Base-by-base conservation (phyloP, 2,888 invertebrate species). In the Macrosoma leucophasiata region DNA sequence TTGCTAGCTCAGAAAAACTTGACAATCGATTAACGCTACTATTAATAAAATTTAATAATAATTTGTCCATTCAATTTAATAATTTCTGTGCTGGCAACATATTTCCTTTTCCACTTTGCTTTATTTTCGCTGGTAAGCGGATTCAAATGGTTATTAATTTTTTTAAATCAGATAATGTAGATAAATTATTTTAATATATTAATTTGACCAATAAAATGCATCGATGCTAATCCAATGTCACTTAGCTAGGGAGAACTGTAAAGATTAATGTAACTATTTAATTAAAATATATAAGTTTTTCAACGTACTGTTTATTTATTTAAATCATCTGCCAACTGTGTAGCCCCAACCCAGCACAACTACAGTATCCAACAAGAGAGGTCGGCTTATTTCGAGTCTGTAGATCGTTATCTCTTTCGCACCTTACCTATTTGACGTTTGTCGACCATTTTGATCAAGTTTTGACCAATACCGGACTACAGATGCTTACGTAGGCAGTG, bases 191-290 rank as follows among this genome's bases (percentile, higher is more conserved):
- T 69, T 72, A 71, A 67, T 70, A 74, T 71, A 71, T 77, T 72
- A 70, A 66, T 72, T 68, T 71, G 81, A 78, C 77, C 74, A 77
- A 77, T 74, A 73, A 69, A 74, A 74, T 74, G 78, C 77, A 77
- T 78, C 78, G 78, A 74, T 68, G 73, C 71, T 74, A 65, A 67
- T 67, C 61, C 44, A 46, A 59, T 58, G 76, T 78, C 77, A 77
- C 69, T 40, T 78, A 79, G 82, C 78, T 78, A 79, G 78, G 78
- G 68, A 75, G 65, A 72, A 79, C 75, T 81, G 82, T 84, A 82
- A 81, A 84, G 75, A 79, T 61, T 77, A 79, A 76, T 81, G 71
- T 82, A 82, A 82, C 79, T 82, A 84, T 84, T 81, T 81, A 84
- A 82, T 77, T 78, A 74, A 81, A 82, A 78, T 77, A 72, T 81